Base-by-base conservation (phyloP, 2,113 vertebrate genomes). In the Ochotona princeps region DNA sequence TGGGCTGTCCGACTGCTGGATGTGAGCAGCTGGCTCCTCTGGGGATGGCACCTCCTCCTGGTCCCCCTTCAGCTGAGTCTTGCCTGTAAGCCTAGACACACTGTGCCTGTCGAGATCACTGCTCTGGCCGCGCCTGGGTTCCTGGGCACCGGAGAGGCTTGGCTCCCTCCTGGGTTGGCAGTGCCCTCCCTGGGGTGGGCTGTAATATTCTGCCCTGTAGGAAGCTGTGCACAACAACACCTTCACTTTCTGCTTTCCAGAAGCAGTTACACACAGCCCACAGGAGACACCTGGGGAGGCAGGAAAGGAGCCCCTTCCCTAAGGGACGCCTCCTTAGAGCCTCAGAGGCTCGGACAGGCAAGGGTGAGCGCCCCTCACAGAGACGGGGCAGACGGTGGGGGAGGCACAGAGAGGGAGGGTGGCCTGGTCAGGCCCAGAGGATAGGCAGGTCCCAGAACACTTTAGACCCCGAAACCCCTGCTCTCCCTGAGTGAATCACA, bases 31-130 rank as follows among this genome's bases (percentile, higher is more conserved):
- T 30, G 28, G 38, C 44, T 73, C 54, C 70, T 73, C 30, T 21
- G 14, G 74, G 61, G 35, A 28, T 51, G 26, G 32, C 10, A 4
- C 54, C 70, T 70, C 26, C 54, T n/a, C 69, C 51, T 67, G 1
- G n/a, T 26, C 28, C 79, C 60, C 38, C 44, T 83, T 80, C n/a
- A 18, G 10, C 44, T 3, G 21, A 44, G 49, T 63, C 61, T 69
- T 61, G 76, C 32, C 87, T 76, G 61, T 60, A 85, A 88, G 75
- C 89, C 44, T n/a, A 66, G 26, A 21, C 35, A 38, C 35, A 69
- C 78, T n/a, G 51, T 7, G 18, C 69, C 82, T 25, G 1, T 57
- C 38, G 74, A 54, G 7, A 60, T 44, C 0, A 0, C 26, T 61
- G 32, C 20, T 11, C 83, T 3, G 1, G 63, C 51, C 32, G 30